Percentiles rank a stretch among this genome's conserved stretches.
phyloP scores from a whole-genome alignment of 2,888 invertebrate genomes.

The Lordiphosa andalusiaca region DNA sequence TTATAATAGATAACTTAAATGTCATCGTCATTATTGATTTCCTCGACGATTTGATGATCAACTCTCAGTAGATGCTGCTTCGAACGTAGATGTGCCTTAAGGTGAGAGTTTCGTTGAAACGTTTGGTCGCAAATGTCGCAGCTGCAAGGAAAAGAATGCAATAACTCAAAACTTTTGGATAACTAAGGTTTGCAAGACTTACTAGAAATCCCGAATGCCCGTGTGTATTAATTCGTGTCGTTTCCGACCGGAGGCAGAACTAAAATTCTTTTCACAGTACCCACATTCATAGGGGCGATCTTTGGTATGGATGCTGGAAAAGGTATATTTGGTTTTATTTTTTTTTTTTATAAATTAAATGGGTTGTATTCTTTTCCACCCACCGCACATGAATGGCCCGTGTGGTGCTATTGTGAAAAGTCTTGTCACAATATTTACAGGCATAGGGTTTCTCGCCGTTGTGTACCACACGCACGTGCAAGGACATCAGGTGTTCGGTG shows the following conservation, averaged over 20 bases:
- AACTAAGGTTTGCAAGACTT: constrained; percentile 18
- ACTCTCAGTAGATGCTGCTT: constrained; percentile 35
- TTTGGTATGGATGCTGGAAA: constrained; percentile 71
- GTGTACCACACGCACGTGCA: constrained; percentile 59
- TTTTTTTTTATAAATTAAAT: no score
- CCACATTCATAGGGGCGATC: constrained; percentile 70
- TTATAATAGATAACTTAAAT: no score
- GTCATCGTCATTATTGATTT: no score
- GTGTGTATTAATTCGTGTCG: constrained; percentile 64
- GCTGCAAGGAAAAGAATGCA: constrained; percentile 26
- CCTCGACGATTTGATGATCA: neutral
- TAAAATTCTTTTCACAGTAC: constrained; percentile 70
- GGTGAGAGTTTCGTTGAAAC: constrained; percentile 57
- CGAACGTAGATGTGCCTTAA: constrained; percentile 55
- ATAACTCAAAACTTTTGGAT: neutral
- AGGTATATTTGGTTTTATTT: no score
- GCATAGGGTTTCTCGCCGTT: constrained; percentile 76
- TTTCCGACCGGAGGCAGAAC: constrained; percentile 73
- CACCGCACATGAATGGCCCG: constrained; percentile 75
- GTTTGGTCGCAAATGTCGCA: constrained; percentile 46
- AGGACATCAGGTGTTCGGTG: constrained; percentile 47
- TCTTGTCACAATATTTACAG: constrained; percentile 68
- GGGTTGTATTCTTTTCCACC: neutral
- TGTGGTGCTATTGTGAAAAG: constrained; percentile 73
- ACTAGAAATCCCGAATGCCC: constrained; percentile 49